These are phyloP conservation scores for Helobdella robusta DNA, from an alignment of 2,888 invertebrate genomes.

Conservation along the genomic window DNA sequence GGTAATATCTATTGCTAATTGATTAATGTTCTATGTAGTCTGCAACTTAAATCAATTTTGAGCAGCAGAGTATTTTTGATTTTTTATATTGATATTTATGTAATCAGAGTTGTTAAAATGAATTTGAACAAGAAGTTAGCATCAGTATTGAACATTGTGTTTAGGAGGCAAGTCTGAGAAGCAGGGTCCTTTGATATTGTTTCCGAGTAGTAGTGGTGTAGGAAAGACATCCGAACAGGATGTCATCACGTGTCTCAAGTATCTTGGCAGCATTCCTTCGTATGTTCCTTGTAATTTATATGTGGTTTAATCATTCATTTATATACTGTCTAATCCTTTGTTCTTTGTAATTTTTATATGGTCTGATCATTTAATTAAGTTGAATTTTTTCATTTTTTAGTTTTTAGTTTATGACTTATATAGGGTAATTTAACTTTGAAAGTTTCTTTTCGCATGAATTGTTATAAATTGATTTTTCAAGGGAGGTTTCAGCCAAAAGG, in stretches of 20 bases:
- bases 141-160: no score
- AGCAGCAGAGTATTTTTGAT: no score
- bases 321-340: neutral
- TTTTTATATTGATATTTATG: no score
- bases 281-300: neutral
- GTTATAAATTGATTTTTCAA: neutral
- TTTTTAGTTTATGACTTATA: no score
- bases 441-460: neutral
- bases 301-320: neutral
- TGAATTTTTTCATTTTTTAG: neutral
- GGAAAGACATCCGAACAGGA: neutral
- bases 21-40: no score
- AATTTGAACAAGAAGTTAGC: no score
- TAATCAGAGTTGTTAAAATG: no score
- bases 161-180: slow-evolving; percentile 10
- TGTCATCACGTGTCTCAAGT: slow-evolving; percentile 6
- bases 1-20: neutral
- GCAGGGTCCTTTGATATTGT: slow-evolving; percentile 3
- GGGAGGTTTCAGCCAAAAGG: slow-evolving; percentile 10
- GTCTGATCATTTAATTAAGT: neutral
- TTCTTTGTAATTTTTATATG: neutral
- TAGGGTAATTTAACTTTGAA: neutral
- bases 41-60: no score
- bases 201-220: neutral
- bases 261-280: slow-evolving; percentile 20